Evolutionary conservation across 2,797 vertebrate genomes (phyloP).

Genomic region (Chrysocyon brachyurus): DNA sequence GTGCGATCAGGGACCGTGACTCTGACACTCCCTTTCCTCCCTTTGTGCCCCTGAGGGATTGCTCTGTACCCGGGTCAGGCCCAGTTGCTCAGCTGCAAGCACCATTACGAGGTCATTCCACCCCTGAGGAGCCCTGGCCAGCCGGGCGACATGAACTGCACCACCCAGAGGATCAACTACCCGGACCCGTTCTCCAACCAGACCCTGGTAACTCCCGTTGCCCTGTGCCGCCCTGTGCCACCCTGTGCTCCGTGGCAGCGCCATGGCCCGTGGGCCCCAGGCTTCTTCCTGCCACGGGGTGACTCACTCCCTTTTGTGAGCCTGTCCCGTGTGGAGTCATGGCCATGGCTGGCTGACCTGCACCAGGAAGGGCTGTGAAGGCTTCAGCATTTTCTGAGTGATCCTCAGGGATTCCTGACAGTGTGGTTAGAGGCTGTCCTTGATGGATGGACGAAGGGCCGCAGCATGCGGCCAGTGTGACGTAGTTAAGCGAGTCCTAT

Average conservation of each 20-base stretch:
- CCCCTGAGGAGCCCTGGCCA: slow-evolving; percentile 92
- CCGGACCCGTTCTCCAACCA: slow-evolving; percentile 93
- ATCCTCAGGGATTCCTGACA: neutral
- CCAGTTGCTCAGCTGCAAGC: slow-evolving; percentile 94
- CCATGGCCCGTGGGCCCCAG: fast-evolving
- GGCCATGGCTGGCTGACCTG: neutral
- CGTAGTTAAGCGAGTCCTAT: fast-evolving
- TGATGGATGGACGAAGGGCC: neutral
- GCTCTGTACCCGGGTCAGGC: slow-evolving; percentile 95
- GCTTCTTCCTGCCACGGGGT: neutral
- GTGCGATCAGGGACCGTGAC: neutral
- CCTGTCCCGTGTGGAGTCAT: fast-evolving
- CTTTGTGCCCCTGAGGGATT: slow-evolving; percentile 90
- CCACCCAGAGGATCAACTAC: slow-evolving; percentile 92
- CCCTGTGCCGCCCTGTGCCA: neutral
- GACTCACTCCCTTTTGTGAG: fast-evolving
- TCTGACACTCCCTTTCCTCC: slow-evolving; percentile 40
- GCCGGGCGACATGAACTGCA: slow-evolving; percentile 91
- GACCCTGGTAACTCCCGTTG: slow-evolving; percentile 90
- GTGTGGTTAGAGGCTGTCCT: neutral
- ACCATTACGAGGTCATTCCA: slow-evolving; percentile 95
- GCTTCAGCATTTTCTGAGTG: neutral
- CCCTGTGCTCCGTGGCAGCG: fast-evolving
- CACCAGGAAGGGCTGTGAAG: neutral
- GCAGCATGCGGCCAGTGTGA: neutral